Evolutionary conservation across 2,797 vertebrate species (phyloP).

Genomic region (Alectoris magna): DNA sequence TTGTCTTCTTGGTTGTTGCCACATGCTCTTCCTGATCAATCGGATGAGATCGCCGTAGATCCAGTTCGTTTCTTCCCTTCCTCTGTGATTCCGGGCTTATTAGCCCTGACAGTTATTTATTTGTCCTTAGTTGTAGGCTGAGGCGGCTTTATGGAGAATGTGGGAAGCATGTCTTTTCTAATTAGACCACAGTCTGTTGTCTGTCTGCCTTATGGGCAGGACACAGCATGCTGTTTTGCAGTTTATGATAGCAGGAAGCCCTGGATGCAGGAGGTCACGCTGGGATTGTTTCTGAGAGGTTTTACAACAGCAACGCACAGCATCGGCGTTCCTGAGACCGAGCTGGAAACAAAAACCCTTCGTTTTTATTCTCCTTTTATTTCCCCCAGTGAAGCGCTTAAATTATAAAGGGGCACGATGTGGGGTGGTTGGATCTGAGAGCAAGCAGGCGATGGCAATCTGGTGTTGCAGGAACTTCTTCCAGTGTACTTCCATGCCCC

Average conservation of each 20-base stretch:
- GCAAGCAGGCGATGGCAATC: background rate
- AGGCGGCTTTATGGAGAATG: conserved; percentile 37
- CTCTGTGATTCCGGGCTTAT: conserved; percentile 18
- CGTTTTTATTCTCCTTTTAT: background rate
- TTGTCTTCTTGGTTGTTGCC: conserved; percentile 26
- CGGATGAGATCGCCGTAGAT: conserved; percentile 29
- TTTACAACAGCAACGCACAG: background rate
- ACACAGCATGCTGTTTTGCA: conserved; percentile 35
- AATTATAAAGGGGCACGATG: background rate
- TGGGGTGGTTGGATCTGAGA: background rate
- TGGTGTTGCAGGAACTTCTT: conserved; percentile 22
- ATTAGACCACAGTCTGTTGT: conserved; percentile 68
- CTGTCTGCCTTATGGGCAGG: conserved; percentile 70
- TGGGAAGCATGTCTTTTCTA: conserved; percentile 67
- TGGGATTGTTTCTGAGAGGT: background rate
- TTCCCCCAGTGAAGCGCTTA: background rate
- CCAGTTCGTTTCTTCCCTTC: background rate
- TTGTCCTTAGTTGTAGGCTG: conserved; percentile 50
- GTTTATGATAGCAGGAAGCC: conserved; percentile 29
- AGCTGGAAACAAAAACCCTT: background rate
- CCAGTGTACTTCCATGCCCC: background rate
- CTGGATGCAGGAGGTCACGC: conserved; percentile 35
- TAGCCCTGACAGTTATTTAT: conserved; percentile 45
- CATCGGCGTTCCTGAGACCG: background rate
- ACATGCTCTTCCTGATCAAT: background rate